Conservation (phyloP, 2,113 vertebrate species). For the Zingel zingel region DNA sequence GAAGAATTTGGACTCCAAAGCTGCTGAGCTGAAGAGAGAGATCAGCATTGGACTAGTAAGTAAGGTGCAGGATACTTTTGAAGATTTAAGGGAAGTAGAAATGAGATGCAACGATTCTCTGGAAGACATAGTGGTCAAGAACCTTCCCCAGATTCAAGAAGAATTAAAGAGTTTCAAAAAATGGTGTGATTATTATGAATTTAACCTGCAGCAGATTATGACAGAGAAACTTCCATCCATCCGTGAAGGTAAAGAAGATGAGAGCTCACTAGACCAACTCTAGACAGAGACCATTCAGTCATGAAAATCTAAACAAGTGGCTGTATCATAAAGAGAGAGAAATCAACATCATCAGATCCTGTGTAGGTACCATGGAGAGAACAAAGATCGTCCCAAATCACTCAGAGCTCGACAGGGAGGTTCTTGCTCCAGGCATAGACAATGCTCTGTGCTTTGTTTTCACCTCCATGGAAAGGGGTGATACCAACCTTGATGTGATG, state of each 20-base stretch:
- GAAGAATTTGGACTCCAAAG: neutral
- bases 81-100: neutral
- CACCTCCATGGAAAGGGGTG: constrained; percentile 9
- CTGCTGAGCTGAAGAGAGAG: rapidly evolving
- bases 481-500: neutral
- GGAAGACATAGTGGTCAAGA: rapidly evolving
- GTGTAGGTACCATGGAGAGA: constrained; percentile 1
- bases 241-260: constrained; percentile 11
- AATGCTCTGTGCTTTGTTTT: no score
- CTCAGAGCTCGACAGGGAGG: no score
- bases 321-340: constrained; percentile 20
- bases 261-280: constrained; percentile 19
- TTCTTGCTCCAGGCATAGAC: no score
- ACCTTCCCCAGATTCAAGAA: constrained; percentile 45
- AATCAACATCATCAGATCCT: constrained; percentile 37
- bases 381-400: neutral
- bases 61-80: neutral
- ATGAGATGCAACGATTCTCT: constrained; percentile 54
- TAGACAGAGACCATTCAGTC: constrained; percentile 12
- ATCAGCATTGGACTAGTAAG: neutral
- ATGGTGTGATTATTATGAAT: neutral
- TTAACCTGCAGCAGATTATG: neutral
- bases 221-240: neutral
- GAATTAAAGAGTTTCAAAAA: constrained; percentile 29
- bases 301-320: constrained; percentile 8